Base-by-base conservation (phyloP, 2,888 invertebrate genomes). In the Hirtodrosophila trivittata region DNA sequence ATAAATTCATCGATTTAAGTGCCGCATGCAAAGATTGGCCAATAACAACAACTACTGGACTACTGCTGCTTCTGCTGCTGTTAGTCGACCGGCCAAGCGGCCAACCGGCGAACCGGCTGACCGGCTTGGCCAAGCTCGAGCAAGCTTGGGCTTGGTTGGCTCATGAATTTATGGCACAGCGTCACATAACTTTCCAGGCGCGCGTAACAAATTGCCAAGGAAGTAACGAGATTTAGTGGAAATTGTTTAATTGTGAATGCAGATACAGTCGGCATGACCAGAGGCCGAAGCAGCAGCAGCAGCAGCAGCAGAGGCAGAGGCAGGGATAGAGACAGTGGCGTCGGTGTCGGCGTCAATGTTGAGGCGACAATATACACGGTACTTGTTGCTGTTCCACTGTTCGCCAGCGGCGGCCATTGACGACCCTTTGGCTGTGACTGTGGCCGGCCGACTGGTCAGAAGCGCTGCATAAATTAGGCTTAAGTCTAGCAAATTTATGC, bases 171-270 rank as follows among this genome's bases (percentile, higher is more conserved):
- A 89, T 89, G 88, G 88, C 80, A 71, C 75, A 80, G 85, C 87
- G 89, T 89, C 89, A 88, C 89, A 89, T 89, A 89, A 89, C 88
- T 89, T 87, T 88, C 83, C 82, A 74, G 89, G 85, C 84, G 88
- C 78, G 86, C 89, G 89, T 89, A 88, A 88, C 89, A 89, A 89
- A 89, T 89, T 87, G 88, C 86, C 81, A 87, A 86, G 88, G 88
- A 89, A 87, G 88, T 86, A 87, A 78, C 83, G 87, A 89, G 89
- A 88, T 88, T 89, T 88, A 88, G 89, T 88, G 89, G 89, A 88
- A 89, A 88, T 88, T 88, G 88, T 88, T 88, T 88, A 88, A 88
- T 88, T 88, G 88, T 88, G 86, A 84, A 88, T 87, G 86, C 85
- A 81, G 85, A 86, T 86, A 78, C 70, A 87, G 86, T 71, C 76